These are phyloP conservation scores for Mercenaria mercenaria DNA, from an alignment of 1,140 invertebrate genomes.

Conservation along the genomic window DNA sequence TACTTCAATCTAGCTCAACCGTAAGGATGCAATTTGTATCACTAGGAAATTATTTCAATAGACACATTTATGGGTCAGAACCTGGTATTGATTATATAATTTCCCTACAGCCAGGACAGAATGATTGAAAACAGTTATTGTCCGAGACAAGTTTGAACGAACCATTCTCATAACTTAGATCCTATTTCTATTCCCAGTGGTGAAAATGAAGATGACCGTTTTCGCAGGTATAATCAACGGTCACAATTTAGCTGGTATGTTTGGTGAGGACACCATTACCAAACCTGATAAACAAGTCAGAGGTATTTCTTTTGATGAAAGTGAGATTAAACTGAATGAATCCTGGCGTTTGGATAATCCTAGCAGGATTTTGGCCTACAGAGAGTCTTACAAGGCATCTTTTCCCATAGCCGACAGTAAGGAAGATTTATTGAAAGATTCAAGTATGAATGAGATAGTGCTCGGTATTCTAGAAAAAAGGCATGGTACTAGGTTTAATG, in stretches of 20 bases:
- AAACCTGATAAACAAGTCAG: background rate
- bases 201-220: background rate
- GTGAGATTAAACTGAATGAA: constrained; percentile 8
- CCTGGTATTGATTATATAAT: background rate
- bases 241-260: background rate
- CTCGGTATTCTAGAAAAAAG: background rate
- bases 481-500: background rate
- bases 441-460: constrained; percentile 5
- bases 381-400: constrained; percentile 5
- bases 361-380: background rate
- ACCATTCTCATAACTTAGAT: background rate
- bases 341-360: background rate
- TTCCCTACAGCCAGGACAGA: background rate
- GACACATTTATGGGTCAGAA: too few species aligned
- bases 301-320: constrained; percentile 12
- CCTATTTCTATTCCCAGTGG: background rate
- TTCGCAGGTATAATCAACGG: background rate
- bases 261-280: constrained; percentile 34
- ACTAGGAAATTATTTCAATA: too few species aligned
- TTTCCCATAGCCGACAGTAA: background rate
- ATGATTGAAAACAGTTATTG: background rate
- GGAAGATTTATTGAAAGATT: background rate
- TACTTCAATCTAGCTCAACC: too few species aligned
- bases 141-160: background rate
- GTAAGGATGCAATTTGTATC: too few species aligned